Evolutionary conservation across 2,113 vertebrate species (phyloP).

Genomic region (Atractosteus spatula): DNA sequence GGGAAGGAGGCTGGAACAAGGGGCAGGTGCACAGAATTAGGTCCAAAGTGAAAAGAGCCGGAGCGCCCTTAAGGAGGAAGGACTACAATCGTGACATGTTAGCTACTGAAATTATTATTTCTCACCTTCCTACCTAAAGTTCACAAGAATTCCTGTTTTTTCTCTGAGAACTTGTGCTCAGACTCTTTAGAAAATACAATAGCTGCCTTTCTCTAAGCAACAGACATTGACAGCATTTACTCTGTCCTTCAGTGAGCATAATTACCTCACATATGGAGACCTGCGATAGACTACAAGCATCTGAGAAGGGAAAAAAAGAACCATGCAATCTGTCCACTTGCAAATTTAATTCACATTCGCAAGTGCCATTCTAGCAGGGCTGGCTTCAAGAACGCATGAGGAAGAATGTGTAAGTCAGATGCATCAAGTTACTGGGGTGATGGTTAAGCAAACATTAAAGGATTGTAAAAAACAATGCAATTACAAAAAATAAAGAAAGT

Average conservation of each 20-base stretch:
- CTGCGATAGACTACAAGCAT: conserved; percentile 75
- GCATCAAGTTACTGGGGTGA: conserved; percentile 60
- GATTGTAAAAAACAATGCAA: conserved; percentile 68
- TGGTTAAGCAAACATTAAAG: conserved; percentile 72
- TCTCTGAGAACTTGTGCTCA: conserved; percentile 69
- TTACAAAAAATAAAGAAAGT: conserved; percentile 66
- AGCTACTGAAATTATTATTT: conserved; percentile 24
- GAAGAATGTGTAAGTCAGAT: conserved; percentile 77
- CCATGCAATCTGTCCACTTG: conserved; percentile 77
- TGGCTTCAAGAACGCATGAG: conserved; percentile 59
- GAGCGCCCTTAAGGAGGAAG: no score
- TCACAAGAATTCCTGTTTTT: conserved; percentile 64
- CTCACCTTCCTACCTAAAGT: conserved; percentile 58
- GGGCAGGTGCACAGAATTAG: no score
- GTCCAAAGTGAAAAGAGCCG: no score
- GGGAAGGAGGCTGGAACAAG: no score
- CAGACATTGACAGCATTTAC: conserved; percentile 81
- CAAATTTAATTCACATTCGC: conserved; percentile 76
- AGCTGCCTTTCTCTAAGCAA: conserved; percentile 71
- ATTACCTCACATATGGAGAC: conserved; percentile 84
- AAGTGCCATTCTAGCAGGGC: conserved; percentile 74
- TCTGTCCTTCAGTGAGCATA: conserved; percentile 81
- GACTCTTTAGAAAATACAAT: conserved; percentile 74
- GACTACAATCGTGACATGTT: no score
- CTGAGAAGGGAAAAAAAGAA: conserved; percentile 57